Evolutionary conservation across 1,140 invertebrate species (phyloP), one percentile per base, ranked within the genome.

Genomic region (Whitmania pigra): DNA sequence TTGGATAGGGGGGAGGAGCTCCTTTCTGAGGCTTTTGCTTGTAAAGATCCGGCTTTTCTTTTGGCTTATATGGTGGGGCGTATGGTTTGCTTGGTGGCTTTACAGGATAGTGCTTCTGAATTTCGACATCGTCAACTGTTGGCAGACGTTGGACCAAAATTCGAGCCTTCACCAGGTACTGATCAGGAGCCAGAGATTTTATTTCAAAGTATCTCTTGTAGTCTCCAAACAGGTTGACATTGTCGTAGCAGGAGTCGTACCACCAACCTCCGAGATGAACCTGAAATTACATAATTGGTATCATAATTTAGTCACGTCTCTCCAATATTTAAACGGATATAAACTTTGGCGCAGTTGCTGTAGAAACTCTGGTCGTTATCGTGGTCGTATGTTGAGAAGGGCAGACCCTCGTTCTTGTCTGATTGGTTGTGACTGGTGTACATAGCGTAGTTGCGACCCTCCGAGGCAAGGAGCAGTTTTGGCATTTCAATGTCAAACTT

Each of bases 211-310:
- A 40, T 40, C 76, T 76, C 72, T 84, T 83, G 80, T 94, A 94
- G 73, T 88, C 88, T 6, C 92, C 93, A 80, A 95, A 95, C 43
- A 95, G 86, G 84, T 95, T 94, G 1, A 90, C 91, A 49, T 49
- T 17, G 79, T 94, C 91, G 78, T 94, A 93, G 82, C 93, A 97
- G 80, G 92, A 89, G 53, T 81, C 83, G 75, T 83, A 86, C 85
- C 85, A 86, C 84, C 84, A 86, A 4, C 81, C 85, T 20, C 83
- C 84, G 25, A 79, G 75, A 76, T 82, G 84, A 70, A 81, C 78
- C 68, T 49, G 43, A 49, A 49, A 49, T 49, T 11, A 49, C 5
- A 6, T 36, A 49, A 49, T 49, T 1, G 13, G 13, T 49, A 13
- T 36, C 2, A 49, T 49, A 4, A 49, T 49, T 49, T 17, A 7